phyloP scores from a whole-genome alignment of 2,797 vertebrate genomes.

The Vireo griseus region DNA sequence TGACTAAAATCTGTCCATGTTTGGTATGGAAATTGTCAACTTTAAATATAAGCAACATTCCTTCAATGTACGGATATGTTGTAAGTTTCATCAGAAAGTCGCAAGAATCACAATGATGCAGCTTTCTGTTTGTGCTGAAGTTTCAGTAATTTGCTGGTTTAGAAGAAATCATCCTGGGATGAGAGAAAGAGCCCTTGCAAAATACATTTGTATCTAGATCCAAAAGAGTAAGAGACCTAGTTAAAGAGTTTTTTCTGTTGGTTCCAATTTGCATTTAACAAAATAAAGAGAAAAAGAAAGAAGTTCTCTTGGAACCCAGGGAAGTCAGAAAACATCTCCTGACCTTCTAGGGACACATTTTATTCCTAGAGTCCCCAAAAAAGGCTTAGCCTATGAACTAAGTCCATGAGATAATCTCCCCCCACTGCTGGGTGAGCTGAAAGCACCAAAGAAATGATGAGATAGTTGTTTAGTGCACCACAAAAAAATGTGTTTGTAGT shows the following conservation, averaged over 20 bases:
- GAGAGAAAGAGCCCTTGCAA: background rate
- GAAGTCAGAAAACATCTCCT: too few species aligned
- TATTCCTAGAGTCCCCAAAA: too few species aligned
- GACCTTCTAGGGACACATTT: too few species aligned
- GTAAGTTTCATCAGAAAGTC: background rate
- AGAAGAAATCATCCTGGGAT: background rate
- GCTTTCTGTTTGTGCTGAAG: background rate
- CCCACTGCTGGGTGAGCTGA: too few species aligned
- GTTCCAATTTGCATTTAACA: background rate
- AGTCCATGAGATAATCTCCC: too few species aligned
- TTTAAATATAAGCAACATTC: background rate
- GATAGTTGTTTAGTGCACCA: too few species aligned
- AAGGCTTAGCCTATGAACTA: too few species aligned
- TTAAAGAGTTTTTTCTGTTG: background rate
- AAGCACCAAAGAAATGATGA: too few species aligned
- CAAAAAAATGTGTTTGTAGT: too few species aligned
- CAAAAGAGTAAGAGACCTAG: background rate
- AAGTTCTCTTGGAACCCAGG: background rate
- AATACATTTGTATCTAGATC: background rate
- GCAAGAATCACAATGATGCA: background rate
- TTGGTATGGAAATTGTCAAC: background rate
- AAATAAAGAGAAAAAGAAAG: background rate
- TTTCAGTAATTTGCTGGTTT: background rate
- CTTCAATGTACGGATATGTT: fast-evolving
- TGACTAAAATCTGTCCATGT: background rate